Conservation (phyloP, 1,140 invertebrate species). For the Phortica variegata region DNA sequence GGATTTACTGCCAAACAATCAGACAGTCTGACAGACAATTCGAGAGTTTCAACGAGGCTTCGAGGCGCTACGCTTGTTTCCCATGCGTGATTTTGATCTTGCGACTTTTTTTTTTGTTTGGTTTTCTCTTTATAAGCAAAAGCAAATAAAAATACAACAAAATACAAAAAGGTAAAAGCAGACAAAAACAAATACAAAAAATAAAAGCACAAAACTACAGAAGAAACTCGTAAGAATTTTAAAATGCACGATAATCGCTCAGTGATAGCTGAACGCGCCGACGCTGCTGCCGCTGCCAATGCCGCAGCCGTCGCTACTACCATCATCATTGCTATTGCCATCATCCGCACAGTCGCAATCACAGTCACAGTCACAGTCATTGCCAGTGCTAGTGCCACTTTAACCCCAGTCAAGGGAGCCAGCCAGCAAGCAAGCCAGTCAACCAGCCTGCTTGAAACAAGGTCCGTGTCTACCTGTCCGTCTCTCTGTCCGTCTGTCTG, state of each 20-base stretch:
- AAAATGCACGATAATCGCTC: slow-evolving; percentile 58
- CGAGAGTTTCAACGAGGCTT: too few species aligned
- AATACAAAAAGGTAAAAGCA: slow-evolving; percentile 38
- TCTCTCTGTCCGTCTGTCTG: slow-evolving; percentile 1
- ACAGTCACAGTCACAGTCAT: too few species aligned
- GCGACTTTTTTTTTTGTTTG: slow-evolving; percentile 1
- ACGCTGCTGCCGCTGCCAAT: slow-evolving; percentile 27
- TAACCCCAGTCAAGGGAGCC: too few species aligned
- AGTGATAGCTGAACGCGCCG: slow-evolving; percentile 56
- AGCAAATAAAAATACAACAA: slow-evolving; percentile 34
- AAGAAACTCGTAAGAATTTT: slow-evolving; percentile 57
- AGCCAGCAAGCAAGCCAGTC: too few species aligned
- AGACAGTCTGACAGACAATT: too few species aligned
- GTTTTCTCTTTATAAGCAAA: slow-evolving; percentile 12
- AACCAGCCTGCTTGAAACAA: neutral
- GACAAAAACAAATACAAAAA: neutral
- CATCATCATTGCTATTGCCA: slow-evolving; percentile 8
- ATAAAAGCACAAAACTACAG: slow-evolving; percentile 22
- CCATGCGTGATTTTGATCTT: slow-evolving; percentile 52
- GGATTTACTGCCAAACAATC: too few species aligned
- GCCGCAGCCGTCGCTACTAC: slow-evolving; percentile 12
- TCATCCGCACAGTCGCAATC: too few species aligned
- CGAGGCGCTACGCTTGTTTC: slow-evolving; percentile 15
- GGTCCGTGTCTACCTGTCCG: neutral
- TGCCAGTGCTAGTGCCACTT: too few species aligned